Conservation (phyloP, 2,113 vertebrate genomes). For the Vicugna pacos region DNA sequence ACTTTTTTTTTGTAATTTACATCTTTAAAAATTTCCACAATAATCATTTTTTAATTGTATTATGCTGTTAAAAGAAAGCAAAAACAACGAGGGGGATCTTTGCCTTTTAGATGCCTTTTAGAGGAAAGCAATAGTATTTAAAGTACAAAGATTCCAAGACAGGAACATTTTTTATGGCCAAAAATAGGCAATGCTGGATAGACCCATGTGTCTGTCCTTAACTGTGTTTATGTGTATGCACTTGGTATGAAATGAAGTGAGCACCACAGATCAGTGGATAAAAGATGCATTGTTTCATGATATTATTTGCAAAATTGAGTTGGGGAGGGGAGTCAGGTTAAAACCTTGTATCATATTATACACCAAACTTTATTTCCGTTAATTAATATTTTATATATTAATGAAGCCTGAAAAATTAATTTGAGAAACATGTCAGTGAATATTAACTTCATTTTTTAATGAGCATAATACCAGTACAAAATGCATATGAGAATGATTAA, state of each 20-base stretch:
- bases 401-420: conserved; percentile 13
- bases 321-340: background rate
- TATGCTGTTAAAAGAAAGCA: background rate
- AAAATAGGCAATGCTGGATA: background rate
- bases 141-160: background rate
- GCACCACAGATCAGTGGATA: background rate
- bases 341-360: background rate
- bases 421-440: background rate
- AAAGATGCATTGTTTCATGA: background rate
- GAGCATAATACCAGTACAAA: background rate
- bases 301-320: background rate
- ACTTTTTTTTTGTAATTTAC: background rate
- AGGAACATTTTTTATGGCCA: background rate
- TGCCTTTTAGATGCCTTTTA: background rate
- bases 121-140: background rate
- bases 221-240: background rate
- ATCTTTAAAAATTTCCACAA: background rate
- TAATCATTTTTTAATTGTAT: background rate
- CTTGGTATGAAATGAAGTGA: background rate
- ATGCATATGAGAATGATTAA: background rate
- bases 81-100: background rate
- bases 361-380: background rate
- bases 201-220: background rate
- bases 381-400: background rate
- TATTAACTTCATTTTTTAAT: background rate